Base-by-base conservation (phyloP, 2,797 vertebrate genomes). In the Centroberyx gerrardi region DNA sequence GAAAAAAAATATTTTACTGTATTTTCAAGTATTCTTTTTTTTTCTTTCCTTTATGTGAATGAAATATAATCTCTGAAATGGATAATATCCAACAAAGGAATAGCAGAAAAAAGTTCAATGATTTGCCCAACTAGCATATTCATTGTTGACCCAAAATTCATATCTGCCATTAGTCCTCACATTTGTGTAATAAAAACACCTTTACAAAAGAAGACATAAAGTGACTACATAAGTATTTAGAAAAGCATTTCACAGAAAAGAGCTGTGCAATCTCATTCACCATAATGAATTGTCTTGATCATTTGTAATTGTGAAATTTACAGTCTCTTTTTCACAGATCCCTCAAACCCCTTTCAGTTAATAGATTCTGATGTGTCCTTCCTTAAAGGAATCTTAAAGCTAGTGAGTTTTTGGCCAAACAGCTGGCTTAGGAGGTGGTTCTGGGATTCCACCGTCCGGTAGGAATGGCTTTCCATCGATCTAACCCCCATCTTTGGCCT, bases 331-430 rank as follows among this genome's bases (percentile, higher is more conserved):
- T 94, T 93, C 93, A 95, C 94, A 95, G 94, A 92, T 72, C 63
- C 81, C 80, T 66, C 90, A 85, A 74, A 53, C 78, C 84, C 88
- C 92, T 81, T 90, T 95, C 91, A 95, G 93, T 95, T 95, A 90
- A 96, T 94, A 94, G 96, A 97, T 91, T 99, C 97, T 29, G 96
- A 96, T 86, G 96, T 94, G 91, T 98, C 97, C 94, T 97, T 98
- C 88, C 97, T 96, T 75, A 99, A 92, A 93, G 98, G 98, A 95
- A 99, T 99, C 94, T 99, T 99, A 95, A 99, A 99, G 95, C 98
- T 97, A 79, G 98, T 98, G 88, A 99, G 95, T 95, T 97, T 98
- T 85, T 98, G 98, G 81, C 98, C 98, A 76, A 99, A 99, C 84
- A 99, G 96, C 90, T 99, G 98, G 94, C 96, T 99, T 84, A 99